These are phyloP conservation scores for Callimorpha dominula DNA, from an alignment of 2,888 invertebrate genomes.

Conservation along the genomic window DNA sequence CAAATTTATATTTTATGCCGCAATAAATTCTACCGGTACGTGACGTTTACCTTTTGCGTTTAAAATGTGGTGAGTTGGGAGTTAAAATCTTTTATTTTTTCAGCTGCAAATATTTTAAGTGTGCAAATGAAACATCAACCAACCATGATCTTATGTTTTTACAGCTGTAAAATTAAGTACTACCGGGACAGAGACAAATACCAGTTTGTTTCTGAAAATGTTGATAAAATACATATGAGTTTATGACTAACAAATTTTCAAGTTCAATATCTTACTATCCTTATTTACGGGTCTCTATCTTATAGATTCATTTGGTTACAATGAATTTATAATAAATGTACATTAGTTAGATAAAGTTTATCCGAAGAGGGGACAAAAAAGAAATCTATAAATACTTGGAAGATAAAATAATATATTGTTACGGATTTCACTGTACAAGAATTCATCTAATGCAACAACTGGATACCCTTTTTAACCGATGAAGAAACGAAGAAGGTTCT, in stretches of 20 bases:
- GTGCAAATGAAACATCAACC: neutral
- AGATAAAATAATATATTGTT: too few species aligned
- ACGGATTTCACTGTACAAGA: too few species aligned
- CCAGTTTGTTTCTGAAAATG: neutral
- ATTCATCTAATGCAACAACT: too few species aligned
- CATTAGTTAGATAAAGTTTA: too few species aligned
- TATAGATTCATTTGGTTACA: neutral
- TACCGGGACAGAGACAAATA: neutral
- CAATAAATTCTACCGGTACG: neutral
- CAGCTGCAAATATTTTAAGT: conserved; percentile 3
- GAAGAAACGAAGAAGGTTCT: too few species aligned
- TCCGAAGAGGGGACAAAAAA: too few species aligned
- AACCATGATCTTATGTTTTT: neutral
- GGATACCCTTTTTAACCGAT: too few species aligned
- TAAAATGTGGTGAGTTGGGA: neutral
- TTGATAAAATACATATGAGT: neutral
- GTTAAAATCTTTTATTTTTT: conserved; percentile 9
- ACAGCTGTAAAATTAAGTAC: neutral
- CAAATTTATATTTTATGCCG: neutral
- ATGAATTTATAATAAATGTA: neutral
- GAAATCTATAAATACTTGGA: too few species aligned
- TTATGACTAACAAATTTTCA: neutral
- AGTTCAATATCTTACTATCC: too few species aligned
- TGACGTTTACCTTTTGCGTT: conserved; percentile 3
- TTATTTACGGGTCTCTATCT: neutral